Conservation (phyloP, 2,888 invertebrate genomes). For the Mythimna ferrago region DNA sequence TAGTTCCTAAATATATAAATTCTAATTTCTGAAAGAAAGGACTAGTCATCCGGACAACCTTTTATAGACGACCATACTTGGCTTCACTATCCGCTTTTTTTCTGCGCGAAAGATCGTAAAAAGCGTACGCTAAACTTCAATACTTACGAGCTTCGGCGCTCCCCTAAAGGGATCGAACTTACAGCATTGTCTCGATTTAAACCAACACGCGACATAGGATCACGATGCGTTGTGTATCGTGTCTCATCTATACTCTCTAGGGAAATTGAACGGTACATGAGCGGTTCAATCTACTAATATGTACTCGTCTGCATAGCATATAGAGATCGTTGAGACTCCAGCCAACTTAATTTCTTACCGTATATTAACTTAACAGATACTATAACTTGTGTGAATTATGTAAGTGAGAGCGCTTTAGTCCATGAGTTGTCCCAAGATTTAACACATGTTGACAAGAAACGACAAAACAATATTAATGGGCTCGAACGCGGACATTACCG, state of each 20-base stretch:
- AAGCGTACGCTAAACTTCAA: constrained; percentile 56
- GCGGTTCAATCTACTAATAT: constrained; percentile 74
- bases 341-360: constrained; percentile 33
- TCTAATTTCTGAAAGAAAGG: neutral
- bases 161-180: constrained; percentile 66
- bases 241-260: constrained; percentile 70
- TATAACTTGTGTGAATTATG: constrained; percentile 28
- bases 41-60: neutral
- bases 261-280: constrained; percentile 74
- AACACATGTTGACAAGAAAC: constrained; percentile 41
- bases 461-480: constrained; percentile 46
- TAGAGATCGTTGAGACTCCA: constrained; percentile 22
- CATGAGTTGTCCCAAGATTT: constrained; percentile 35
- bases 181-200: constrained; percentile 73
- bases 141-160: constrained; percentile 50
- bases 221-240: constrained; percentile 68
- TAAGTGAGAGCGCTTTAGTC: constrained; percentile 35
- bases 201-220: constrained; percentile 66
- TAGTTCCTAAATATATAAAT: constrained; percentile 8
- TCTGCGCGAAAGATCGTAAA: constrained; percentile 57
- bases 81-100: constrained; percentile 43
- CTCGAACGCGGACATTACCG: constrained; percentile 14
- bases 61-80: constrained; percentile 25
- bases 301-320: constrained; percentile 36
- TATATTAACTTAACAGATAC: constrained; percentile 17